These are phyloP conservation scores for Ardeotis arabs DNA, from an alignment of 2,113 vertebrate genomes.

Conservation along the genomic window DNA sequence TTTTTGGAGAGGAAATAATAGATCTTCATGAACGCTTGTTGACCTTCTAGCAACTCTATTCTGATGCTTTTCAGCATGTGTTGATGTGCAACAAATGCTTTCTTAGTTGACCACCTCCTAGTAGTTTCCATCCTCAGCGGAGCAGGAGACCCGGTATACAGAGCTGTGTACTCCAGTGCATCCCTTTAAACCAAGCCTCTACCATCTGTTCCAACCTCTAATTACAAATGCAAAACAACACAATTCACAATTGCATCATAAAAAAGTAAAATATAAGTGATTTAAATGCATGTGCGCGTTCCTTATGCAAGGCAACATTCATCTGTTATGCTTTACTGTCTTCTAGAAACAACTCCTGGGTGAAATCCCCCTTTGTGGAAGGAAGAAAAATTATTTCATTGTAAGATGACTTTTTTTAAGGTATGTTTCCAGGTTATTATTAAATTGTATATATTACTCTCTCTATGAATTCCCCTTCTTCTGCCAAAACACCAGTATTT, in stretches of 20 bases:
- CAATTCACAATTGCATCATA: conserved; percentile 71
- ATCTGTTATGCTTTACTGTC: conserved; percentile 59
- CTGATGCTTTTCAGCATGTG: not conserved
- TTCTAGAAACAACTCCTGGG: conserved; percentile 46
- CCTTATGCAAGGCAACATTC: conserved; percentile 59
- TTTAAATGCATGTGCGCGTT: conserved; percentile 69
- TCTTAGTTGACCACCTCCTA: not conserved
- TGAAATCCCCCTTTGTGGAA: conserved; percentile 32
- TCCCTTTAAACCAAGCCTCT: conserved; percentile 46
- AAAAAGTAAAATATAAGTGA: conserved; percentile 73
- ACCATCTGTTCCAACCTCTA: conserved; percentile 72
- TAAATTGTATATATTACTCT: not conserved
- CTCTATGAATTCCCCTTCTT: not conserved
- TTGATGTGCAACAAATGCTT: not conserved
- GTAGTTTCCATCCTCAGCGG: not conserved
- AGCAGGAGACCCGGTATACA: not conserved
- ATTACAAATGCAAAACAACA: conserved; percentile 75
- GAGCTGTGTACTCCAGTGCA: not conserved
- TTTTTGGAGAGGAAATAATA: not conserved
- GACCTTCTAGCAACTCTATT: not conserved
- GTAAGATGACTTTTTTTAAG: not conserved
- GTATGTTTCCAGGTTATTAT: not conserved
- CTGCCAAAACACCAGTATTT: not conserved
- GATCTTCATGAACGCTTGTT: not conserved
- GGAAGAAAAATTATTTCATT: not conserved